Conservation (phyloP, 2,797 vertebrate genomes). For the Ispidina lecontei region DNA sequence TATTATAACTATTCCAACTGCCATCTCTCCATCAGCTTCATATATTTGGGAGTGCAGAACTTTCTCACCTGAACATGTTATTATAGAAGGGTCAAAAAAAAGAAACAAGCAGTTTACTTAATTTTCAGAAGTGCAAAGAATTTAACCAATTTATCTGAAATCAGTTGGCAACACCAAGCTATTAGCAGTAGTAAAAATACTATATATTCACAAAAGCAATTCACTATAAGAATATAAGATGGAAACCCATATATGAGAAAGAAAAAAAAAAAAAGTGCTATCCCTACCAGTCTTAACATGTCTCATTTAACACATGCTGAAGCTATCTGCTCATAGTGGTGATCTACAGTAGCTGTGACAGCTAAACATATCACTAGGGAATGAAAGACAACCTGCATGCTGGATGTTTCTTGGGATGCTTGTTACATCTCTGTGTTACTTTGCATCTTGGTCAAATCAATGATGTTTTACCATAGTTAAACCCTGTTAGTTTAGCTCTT, state of each 20-base stretch:
- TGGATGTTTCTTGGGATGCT: background rate
- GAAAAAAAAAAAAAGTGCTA: background rate
- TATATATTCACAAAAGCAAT: background rate
- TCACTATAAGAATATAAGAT: background rate
- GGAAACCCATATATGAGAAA: background rate
- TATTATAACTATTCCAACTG: background rate
- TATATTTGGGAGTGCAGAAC: background rate
- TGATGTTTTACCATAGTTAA: background rate
- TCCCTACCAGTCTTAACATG: background rate
- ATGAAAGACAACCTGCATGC: background rate
- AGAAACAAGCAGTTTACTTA: background rate
- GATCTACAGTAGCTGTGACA: background rate
- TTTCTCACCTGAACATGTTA: background rate
- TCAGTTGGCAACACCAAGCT: background rate
- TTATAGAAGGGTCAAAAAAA: background rate
- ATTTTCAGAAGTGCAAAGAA: background rate
- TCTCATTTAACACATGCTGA: background rate
- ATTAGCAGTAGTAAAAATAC: background rate
- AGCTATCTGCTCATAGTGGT: background rate
- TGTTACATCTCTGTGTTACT: background rate
- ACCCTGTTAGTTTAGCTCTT: background rate
- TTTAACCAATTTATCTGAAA: background rate
- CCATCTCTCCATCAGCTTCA: background rate
- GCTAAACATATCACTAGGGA: background rate
- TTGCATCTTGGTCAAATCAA: background rate